Conservation (phyloP, 2,113 vertebrate genomes). For the Phaethornis superciliosus region DNA sequence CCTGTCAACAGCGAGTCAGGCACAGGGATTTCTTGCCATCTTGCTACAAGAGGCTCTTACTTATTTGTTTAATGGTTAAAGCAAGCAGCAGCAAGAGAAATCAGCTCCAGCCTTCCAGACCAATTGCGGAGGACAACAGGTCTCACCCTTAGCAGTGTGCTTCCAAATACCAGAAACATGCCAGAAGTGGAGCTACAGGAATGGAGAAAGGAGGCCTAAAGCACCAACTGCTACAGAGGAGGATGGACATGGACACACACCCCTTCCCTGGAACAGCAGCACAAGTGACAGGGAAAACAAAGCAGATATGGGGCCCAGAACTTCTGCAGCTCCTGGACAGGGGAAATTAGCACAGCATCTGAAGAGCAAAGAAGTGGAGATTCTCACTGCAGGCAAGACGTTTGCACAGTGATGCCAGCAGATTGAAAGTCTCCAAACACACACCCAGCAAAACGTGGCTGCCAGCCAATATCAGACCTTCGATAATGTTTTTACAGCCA, state of each 20-base stretch:
- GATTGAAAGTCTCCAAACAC: neutral
- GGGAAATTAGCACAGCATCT: neutral
- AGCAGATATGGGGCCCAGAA: neutral
- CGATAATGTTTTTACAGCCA: neutral
- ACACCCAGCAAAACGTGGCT: neutral
- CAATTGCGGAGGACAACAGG: neutral
- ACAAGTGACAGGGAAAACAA: neutral
- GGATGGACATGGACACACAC: neutral
- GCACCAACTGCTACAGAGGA: neutral
- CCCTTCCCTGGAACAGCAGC: neutral
- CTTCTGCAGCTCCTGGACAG: neutral
- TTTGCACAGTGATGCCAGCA: neutral
- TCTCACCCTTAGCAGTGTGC: neutral
- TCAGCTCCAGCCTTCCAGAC: neutral
- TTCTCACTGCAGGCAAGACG: neutral
- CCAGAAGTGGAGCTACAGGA: neutral
- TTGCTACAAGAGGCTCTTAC: neutral
- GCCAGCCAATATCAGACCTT: neutral
- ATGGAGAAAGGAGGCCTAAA: fast-evolving
- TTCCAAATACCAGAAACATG: neutral
- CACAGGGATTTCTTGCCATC: neutral
- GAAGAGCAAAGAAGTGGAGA: neutral
- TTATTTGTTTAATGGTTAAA: neutral
- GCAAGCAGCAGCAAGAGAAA: neutral
- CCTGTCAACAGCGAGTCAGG: neutral